Percentiles rank a stretch among this genome's conserved stretches.
phyloP scores from a whole-genome alignment of 2,113 vertebrate genomes.

The Silurus meridionalis region DNA sequence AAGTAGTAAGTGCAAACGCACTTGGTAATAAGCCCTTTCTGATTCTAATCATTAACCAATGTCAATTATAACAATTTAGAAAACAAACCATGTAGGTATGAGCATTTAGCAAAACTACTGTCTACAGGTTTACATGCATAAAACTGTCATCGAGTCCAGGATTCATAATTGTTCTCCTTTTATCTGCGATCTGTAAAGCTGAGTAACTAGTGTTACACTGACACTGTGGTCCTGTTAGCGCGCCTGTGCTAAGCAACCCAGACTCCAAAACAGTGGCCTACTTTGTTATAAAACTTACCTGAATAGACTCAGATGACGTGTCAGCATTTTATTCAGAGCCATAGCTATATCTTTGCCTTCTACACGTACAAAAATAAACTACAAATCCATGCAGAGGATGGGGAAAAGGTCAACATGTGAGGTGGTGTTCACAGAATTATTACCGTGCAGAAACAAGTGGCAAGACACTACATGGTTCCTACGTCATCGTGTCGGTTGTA shows the following conservation, averaged over 20 bases:
- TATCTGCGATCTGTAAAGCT: background rate
- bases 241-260: constrained; percentile 11
- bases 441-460: constrained; percentile 31
- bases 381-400: background rate
- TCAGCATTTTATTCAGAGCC: constrained; percentile 47
- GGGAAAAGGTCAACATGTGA: constrained; percentile 42
- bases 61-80: too few relatives aligned
- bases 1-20: too few relatives aligned
- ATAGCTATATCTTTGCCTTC: constrained; percentile 9
- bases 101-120: background rate
- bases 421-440: background rate
- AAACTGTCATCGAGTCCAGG: too few relatives aligned
- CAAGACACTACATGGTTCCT: constrained; percentile 28
- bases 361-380: background rate
- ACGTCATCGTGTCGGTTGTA: background rate
- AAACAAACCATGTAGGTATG: background rate
- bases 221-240: background rate
- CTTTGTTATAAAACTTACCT: constrained; percentile 45
- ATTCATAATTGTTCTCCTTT: background rate
- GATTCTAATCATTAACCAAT: too few relatives aligned
- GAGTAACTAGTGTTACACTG: background rate
- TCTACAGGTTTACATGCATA: background rate
- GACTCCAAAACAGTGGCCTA: background rate
- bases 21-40: too few relatives aligned
- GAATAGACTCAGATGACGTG: constrained; percentile 28